Evolutionary conservation across 2,888 invertebrate species (phyloP), one percentile per base, ranked within the genome.

Genomic region (Diarsia rubi): DNA sequence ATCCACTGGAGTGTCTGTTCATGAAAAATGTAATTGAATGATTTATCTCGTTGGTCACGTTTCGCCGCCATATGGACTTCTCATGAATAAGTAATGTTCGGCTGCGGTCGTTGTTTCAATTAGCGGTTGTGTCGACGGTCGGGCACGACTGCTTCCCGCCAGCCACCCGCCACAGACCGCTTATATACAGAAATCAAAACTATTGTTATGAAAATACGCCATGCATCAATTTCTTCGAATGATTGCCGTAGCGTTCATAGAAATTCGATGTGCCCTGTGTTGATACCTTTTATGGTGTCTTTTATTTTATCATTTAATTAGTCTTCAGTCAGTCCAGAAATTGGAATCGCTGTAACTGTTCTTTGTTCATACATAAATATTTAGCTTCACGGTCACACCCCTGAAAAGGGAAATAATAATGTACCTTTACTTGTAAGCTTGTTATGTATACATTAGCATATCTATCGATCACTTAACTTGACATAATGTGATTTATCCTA

Each of bases 11-110:
- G 83, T 84, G 82, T 86, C 89, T 92, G 91, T 94, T 93, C 93
- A 94, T 93, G 93, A 95, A 95, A 95, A 95, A 94, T 93, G 90
- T 94, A 95, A 96, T 96, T 93, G 93, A 95, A 95, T 95, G 95
- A 95, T 96, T 95, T 96, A 96, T 95, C 92, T 94, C 92, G 91
- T 93, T 89, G 93, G 95, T 95, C 96, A 96, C 96, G 96, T 95
- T 94, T 92, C 92, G 87, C 92, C 91, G 94, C 94, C 96, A 94
- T 96, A 95, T 96, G 95, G 95, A 95, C 92, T 94, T 92, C 95
- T 95, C 96, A 96, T 96, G 96, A 96, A 96, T 96, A 96, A 96
- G 93, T 96, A 94, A 96, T 96, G 94, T 91, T 92, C 90, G 92
- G 92, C 93, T 92, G 93, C 94, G 94, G 94, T 95, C 95, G 95